Evolutionary conservation across 2,888 invertebrate species (phyloP), one percentile per base, ranked within the genome.

Genomic region (Parnassius smintheus): DNA sequence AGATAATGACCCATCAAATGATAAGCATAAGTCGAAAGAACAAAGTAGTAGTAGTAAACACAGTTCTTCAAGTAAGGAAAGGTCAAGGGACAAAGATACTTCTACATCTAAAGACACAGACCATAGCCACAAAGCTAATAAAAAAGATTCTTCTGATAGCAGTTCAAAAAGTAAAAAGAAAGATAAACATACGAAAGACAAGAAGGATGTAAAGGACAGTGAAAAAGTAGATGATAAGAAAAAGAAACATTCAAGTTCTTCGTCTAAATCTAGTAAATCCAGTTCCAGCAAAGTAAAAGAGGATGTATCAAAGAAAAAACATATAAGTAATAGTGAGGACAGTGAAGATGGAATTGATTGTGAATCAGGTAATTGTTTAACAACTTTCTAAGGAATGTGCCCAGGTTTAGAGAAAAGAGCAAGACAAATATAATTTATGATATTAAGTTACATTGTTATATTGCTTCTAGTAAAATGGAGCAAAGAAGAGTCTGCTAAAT

Each of bases 291-390:
- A 83, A 74, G 76, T 80, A 61, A 86, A 85, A 71, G 91, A 88
- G 70, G 82, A 83, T 65, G 77, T 80, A 84, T 88, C 89, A 86
- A 90, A 90, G 87, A 89, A 86, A 80, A 89, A 81, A 76, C 78
- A 80, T 68, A 70, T 72, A 61, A 80, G 68, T 59, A 68, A 70
- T 65, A 74, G 73, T 65, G 83, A 87, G 50, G 84, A 91, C 55
- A 89, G 86, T 66, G 93, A 93, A 61, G 93, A 94, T 74, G 94
- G 95, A 57, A 96, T 96, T 65, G 95, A 95, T 78, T 94, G 94
- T 73, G 93, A 93, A 61, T 95, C 94, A 84, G 94, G 94, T 93
- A 82, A 35, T 35, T 18, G 18, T 76, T 57, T 61, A 46, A n/a
- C 3, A 10, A 12, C 2, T 46, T 11, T 46, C n/a, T n/a, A 0